Evolutionary conservation across 2,113 vertebrate genomes (phyloP).

Genomic region (Tor tambroides): DNA sequence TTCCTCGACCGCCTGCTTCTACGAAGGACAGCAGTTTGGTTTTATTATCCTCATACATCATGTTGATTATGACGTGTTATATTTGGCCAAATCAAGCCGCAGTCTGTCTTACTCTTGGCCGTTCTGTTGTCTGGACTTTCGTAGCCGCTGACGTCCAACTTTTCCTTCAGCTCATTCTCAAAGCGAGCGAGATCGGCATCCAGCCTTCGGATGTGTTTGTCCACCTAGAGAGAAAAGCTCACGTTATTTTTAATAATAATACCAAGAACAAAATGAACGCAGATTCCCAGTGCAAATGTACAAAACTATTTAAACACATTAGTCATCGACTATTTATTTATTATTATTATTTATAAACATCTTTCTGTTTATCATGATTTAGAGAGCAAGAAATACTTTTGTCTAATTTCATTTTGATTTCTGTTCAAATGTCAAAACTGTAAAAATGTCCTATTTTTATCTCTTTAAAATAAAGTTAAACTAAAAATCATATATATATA

Average conservation of each 20-base stretch:
- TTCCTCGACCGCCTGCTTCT: slow-evolving; percentile 81
- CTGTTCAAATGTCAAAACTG: too few relatives aligned
- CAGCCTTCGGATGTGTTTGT: slow-evolving; percentile 95
- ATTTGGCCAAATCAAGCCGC: background rate
- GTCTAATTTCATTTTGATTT: too few relatives aligned
- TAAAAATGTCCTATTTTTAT: too few relatives aligned
- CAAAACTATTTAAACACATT: background rate
- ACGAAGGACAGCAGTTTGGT: slow-evolving; percentile 2
- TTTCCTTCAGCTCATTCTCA: slow-evolving; percentile 97
- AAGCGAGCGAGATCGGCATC: slow-evolving; percentile 95
- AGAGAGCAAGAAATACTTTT: too few relatives aligned
- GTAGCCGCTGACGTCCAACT: slow-evolving; percentile 89
- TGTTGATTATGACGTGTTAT: background rate
- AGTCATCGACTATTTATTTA: background rate
- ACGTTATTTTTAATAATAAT: background rate
- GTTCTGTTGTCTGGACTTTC: slow-evolving; percentile 81
- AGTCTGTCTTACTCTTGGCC: slow-evolving; percentile 82
- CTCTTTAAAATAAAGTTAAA: background rate
- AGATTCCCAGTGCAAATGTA: too few relatives aligned
- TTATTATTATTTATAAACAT: too few relatives aligned
- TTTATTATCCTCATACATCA: background rate
- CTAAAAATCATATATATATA: too few relatives aligned
- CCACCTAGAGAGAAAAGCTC: slow-evolving; percentile 79
- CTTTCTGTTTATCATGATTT: too few relatives aligned
- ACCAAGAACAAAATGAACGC: background rate